Conservation (phyloP, 2,113 vertebrate genomes). For the Pantherophis guttatus region DNA sequence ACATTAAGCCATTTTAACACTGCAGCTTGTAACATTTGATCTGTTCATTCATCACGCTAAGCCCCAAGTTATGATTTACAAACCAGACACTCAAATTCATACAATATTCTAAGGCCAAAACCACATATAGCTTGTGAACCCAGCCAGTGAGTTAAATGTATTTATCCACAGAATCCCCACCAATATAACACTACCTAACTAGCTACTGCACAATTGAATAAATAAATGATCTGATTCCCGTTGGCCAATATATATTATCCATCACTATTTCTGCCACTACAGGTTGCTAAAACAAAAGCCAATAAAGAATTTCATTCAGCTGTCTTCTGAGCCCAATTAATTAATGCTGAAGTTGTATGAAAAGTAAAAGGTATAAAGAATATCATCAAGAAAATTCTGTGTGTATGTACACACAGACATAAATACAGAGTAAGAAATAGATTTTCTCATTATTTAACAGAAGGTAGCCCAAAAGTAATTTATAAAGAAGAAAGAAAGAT, state of each 20-base stretch:
- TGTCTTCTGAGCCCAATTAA: not conserved
- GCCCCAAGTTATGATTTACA: not conserved
- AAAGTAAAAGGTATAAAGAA: not conserved
- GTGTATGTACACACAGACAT: not conserved
- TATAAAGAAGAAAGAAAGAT: not conserved
- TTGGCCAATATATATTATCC: not conserved
- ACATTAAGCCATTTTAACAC: not conserved
- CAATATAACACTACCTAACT: not conserved
- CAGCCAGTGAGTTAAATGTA: not conserved
- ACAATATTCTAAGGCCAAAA: not conserved
- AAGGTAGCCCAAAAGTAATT: not conserved
- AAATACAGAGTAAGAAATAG: not conserved
- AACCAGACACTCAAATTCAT: not conserved
- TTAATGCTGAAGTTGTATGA: not conserved
- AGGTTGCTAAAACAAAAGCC: slow-evolving; percentile 44
- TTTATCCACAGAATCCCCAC: not conserved
- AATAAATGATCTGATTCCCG: fast-evolving
- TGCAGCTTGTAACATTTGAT: not conserved
- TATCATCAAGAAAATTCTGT: fast-evolving
- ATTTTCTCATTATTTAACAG: not conserved
- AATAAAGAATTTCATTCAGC: fast-evolving
- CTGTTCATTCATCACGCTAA: not conserved
- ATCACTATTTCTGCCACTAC: not conserved
- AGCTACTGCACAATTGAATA: not conserved
- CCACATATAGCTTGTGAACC: not conserved